Base-by-base conservation (phyloP, 53 echinoderm and acorn worm genomes). In the Stichopus horrens region DNA sequence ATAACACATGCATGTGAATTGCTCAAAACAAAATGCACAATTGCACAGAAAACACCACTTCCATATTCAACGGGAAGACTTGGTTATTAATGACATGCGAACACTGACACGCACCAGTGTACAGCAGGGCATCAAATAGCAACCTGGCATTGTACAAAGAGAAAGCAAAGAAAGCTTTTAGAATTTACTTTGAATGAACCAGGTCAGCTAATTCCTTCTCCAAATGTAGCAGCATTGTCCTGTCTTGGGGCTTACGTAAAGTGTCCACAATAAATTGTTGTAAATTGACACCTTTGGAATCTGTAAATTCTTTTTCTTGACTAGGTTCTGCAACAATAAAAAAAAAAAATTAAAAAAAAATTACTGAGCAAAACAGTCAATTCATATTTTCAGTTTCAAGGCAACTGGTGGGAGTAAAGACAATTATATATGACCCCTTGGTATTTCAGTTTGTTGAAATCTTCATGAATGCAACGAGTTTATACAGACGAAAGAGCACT, bases 191-290 rank as follows among this genome's bases (percentile, higher is more conserved):
- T 88, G 92, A 92, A 86, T 95, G 93, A 71, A 97, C 92, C 22
- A 97, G 92, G 75, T 94, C 92, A 81, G 92, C 92, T 75, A 97
- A 90, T 83, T 97, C 97, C 55, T 93, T 92, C 90, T 97, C 97
- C 23, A 97, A 89, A 86, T 95, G 91, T 23, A 97, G 90, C 57
- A 97, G 91, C 94, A 95, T 94, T 66, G 94, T 97, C 66, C 97
- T 91, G 74, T 97, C 97, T 52, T 95, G 95, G 74, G 95, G 92
- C 65, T 95, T 97, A 66, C 95, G 95, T 81, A 97, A 83, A 11
- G 97, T 95, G 71, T 97, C 94, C 21, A 97, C 94, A 58, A 97
- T 97, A 87, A 97, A 97, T 67, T 97, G 93, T 52, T 95, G 95
- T 22, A 97, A 83, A 57, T 97, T 94, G n/a, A 95, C 95, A 78